phyloP scores from a whole-genome alignment of 1,140 invertebrate species.

The Drosophila suzukii region DNA sequence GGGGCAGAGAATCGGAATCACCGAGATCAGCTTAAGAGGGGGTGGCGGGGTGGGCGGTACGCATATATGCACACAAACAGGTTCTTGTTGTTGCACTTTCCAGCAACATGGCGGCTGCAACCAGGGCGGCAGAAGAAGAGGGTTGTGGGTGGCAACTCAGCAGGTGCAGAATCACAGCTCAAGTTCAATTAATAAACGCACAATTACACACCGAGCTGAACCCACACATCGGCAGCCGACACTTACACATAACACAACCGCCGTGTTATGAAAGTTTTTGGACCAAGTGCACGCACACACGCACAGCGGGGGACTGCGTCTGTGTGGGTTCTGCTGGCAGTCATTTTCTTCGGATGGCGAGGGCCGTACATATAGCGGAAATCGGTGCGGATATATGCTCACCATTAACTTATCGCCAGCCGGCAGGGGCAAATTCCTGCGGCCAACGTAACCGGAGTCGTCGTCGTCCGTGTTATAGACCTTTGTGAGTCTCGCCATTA shows the following conservation, averaged over 20 bases:
- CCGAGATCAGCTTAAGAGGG: slow-evolving; percentile 1
- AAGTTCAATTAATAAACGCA: slow-evolving; percentile 61
- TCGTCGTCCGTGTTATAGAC: slow-evolving; percentile 81
- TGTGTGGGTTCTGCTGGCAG: slow-evolving; percentile 39
- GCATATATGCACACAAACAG: slow-evolving; percentile 62
- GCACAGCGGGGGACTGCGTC: slow-evolving; percentile 10
- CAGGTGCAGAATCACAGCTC: slow-evolving; percentile 45
- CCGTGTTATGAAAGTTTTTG: slow-evolving; percentile 59
- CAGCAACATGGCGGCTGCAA: slow-evolving; percentile 64
- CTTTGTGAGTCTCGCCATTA: slow-evolving; percentile 83
- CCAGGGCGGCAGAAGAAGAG: slow-evolving; percentile 2
- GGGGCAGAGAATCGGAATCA: not conserved
- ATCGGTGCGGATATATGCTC: slow-evolving; percentile 37
- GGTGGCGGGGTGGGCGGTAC: slow-evolving; percentile 12
- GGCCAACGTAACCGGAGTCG: slow-evolving; percentile 73
- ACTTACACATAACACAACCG: slow-evolving; percentile 37
- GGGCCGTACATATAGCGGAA: slow-evolving; percentile 30
- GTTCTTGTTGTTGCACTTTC: slow-evolving; percentile 61
- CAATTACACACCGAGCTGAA: slow-evolving; percentile 23
- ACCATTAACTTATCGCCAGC: slow-evolving; percentile 82
- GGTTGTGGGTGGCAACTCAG: slow-evolving; percentile 26
- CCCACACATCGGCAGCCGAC: slow-evolving; percentile 23
- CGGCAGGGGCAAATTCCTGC: slow-evolving; percentile 77
- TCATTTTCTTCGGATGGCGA: slow-evolving; percentile 41
- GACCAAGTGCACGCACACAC: slow-evolving; percentile 48